These are phyloP conservation scores for Dusona sp. DNA, from an alignment of 2,888 invertebrate species.

Conservation along the genomic window DNA sequence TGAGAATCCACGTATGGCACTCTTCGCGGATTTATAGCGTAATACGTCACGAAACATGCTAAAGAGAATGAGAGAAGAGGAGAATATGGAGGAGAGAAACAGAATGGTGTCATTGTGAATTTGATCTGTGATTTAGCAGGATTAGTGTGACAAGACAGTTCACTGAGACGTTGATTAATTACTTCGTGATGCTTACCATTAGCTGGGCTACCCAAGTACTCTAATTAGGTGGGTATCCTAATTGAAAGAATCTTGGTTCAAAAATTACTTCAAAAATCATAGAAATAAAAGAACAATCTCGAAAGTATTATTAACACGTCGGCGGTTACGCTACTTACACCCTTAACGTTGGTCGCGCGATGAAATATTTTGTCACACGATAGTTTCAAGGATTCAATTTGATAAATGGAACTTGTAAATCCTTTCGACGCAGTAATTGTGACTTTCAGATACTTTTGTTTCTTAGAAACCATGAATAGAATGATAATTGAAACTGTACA, in stretches of 20 bases:
- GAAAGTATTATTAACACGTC: too few relatives aligned
- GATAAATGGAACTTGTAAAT: too few relatives aligned
- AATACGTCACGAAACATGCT: constrained; percentile 72
- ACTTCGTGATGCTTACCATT: constrained; percentile 9
- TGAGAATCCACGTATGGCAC: constrained; percentile 46
- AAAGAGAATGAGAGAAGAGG: constrained; percentile 29
- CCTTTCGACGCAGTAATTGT: too few relatives aligned
- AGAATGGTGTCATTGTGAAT: constrained; percentile 70
- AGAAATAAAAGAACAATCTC: background rate
- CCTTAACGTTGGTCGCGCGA: too few relatives aligned
- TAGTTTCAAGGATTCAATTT: too few relatives aligned
- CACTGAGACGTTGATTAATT: constrained; percentile 45
- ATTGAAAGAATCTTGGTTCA: background rate
- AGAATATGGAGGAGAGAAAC: constrained; percentile 3
- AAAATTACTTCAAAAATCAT: background rate
- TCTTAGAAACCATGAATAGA: too few relatives aligned
- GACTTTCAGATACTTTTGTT: too few relatives aligned
- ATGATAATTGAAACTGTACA: too few relatives aligned
- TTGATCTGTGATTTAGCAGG: constrained; percentile 71
- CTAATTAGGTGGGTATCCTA: background rate
- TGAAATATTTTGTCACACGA: too few relatives aligned
- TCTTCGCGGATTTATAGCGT: constrained; percentile 74
- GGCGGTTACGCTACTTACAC: too few relatives aligned
- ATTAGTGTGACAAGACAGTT: constrained; percentile 37
- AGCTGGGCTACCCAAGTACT: constrained; percentile 2